These are phyloP conservation scores for Actinia tenebrosa DNA, from an alignment of 64 coral and sea anemone species.

Conservation along the genomic window DNA sequence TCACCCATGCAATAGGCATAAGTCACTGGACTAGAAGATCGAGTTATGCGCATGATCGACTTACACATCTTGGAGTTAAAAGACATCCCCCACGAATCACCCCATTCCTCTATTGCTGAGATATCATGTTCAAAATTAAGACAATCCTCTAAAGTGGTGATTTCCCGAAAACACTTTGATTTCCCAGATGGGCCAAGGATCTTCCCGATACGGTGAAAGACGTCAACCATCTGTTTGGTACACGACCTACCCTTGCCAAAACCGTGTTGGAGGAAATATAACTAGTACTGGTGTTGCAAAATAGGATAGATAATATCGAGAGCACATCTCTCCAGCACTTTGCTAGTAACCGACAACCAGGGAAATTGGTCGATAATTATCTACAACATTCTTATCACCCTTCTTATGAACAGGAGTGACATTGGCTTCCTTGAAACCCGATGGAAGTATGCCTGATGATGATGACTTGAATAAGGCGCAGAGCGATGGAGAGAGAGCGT, in stretches of 20 bases:
- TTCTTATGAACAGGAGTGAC: conserved; percentile 12
- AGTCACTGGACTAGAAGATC: conserved; percentile 27
- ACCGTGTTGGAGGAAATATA: conserved; percentile 8
- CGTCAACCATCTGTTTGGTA: neutral
- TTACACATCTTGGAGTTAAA: conserved; percentile 23
- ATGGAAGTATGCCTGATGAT: neutral
- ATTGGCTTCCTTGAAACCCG: conserved; percentile 10
- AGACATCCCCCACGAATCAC: too few species aligned
- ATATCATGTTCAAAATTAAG: too few species aligned
- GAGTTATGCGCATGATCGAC: conserved; percentile 33
- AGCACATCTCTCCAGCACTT: conserved; percentile 1
- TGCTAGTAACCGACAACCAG: neutral
- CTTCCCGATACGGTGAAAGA: neutral
- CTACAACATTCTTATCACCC: neutral
- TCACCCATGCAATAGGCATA: conserved; percentile 13
- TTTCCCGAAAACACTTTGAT: neutral
- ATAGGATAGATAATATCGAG: neutral
- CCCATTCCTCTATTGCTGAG: too few species aligned
- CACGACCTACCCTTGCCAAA: neutral
- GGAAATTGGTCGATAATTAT: conserved; percentile 9
- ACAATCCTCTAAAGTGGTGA: neutral
- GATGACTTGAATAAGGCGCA: conserved; percentile 25
- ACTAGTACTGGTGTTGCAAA: neutral
- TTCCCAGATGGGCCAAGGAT: conserved; percentile 18
- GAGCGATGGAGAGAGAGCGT: conserved; percentile 22